Conservation (phyloP, 2,888 invertebrate genomes). For the Drosophila greeni region DNA sequence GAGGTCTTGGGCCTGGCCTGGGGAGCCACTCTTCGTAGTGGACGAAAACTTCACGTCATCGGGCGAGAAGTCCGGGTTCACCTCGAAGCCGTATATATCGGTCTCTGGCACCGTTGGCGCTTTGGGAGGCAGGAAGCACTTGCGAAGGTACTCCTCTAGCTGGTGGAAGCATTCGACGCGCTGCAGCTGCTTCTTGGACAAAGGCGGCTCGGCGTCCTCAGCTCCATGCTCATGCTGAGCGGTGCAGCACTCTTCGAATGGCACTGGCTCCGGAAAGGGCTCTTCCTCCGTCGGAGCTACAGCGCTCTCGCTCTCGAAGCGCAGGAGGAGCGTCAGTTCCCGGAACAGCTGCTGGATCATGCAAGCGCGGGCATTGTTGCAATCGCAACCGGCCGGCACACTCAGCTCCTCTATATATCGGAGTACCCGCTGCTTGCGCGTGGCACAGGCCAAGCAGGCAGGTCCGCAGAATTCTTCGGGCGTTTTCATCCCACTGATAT, state of each 20-base stretch:
- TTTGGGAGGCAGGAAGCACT: constrained; percentile 44
- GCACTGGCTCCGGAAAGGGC: not conserved
- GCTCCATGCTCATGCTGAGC: not conserved
- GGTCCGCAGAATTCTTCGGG: not conserved
- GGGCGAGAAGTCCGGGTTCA: constrained; percentile 48
- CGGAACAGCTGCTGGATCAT: constrained; percentile 48
- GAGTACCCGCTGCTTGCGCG: constrained; percentile 43
- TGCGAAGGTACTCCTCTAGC: constrained; percentile 49
- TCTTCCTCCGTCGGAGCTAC: not conserved
- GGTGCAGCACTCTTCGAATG: constrained; percentile 52
- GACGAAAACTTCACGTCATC: not conserved
- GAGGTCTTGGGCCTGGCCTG: not conserved
- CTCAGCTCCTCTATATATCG: constrained; percentile 42
- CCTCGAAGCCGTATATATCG: constrained; percentile 50
- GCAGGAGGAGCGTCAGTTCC: constrained; percentile 48
- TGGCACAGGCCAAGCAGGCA: not conserved
- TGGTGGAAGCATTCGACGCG: constrained; percentile 45
- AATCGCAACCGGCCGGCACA: constrained; percentile 9
- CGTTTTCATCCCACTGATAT: constrained; percentile 4
- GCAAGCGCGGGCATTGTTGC: constrained; percentile 32
- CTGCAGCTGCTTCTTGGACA: constrained; percentile 13
- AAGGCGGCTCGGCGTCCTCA: not conserved
- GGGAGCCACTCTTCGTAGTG: not conserved
- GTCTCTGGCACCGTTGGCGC: constrained; percentile 1
- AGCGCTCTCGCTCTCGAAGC: constrained; percentile 35